Evolutionary conservation across 2,113 vertebrate species (phyloP).

Genomic region (Recurvirostra avosetta): DNA sequence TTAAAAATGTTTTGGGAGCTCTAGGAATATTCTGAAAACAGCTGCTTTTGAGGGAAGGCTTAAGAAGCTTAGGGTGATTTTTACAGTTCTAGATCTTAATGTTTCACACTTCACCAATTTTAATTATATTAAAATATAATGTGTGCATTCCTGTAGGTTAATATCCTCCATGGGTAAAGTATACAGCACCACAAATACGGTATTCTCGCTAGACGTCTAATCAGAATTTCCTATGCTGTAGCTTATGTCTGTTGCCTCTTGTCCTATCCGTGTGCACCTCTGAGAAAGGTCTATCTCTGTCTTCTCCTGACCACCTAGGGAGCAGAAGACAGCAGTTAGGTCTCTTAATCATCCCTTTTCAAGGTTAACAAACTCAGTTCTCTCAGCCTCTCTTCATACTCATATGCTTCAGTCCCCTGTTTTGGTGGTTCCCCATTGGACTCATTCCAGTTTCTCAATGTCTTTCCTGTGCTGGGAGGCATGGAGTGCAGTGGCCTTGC

Average conservation of each 20-base stretch:
- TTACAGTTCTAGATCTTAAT: background rate
- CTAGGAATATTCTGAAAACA: background rate
- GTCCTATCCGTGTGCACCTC: rapidly evolving
- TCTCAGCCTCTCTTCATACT: background rate
- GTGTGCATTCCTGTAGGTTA: background rate
- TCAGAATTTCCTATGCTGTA: background rate
- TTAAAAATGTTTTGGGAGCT: background rate
- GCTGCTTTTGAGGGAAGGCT: background rate
- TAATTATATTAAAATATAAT: background rate
- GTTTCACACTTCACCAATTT: background rate
- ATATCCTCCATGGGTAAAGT: background rate
- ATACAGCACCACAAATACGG: background rate
- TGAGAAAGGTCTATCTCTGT: background rate
- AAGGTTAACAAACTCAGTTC: background rate
- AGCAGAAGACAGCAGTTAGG: background rate
- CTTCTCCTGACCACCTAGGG: background rate
- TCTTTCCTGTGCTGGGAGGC: background rate
- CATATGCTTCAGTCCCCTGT: background rate
- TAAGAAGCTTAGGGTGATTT: background rate
- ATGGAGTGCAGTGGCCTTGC: background rate
- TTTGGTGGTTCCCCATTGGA: background rate
- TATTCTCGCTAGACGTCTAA: background rate
- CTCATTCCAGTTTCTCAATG: background rate
- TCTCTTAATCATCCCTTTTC: background rate
- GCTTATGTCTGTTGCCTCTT: background rate